Evolutionary conservation across 1,140 invertebrate genomes (phyloP), one percentile per base, ranked within the genome.

Genomic region (Musca vetustissima): DNA sequence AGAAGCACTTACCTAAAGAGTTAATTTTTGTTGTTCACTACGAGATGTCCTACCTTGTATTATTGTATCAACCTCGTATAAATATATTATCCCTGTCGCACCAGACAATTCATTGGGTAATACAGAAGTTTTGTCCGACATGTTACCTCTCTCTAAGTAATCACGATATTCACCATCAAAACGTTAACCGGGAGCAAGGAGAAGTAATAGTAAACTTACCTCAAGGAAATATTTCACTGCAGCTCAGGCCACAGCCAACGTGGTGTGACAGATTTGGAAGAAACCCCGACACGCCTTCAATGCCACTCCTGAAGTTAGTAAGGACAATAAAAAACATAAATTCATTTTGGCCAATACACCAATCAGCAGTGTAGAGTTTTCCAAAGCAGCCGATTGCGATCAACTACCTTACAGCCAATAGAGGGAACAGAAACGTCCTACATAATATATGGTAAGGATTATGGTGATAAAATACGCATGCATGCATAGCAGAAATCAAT

Each of bases 401-500:
- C 78, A 9, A 77, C 73, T 1, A 28, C 71, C 70, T 19, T 74
- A 73, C 21, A 76, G 74, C 65, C 65, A 15, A 66, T 24, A 53
- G 61, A 50, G 13, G 48, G 22, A 66, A 3, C 72, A 25, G 17
- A 13, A 52, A n/a, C 11, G 43, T 14, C 19, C 48, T n/a, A 64
- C 2, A 2, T 75, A 84, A 36, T 83, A 85, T 71, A 84, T 86
- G n/a, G n/a, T 9, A 84, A 85, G 67, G 84, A 85, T 78, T 85
- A 85, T 65, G 88, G 88, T 14, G 87, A 89, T 90, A 52, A 88
- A 89, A 78, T 86, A 89, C 72, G 88, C 88, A 15, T 85, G 85
- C 66, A 90, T 90, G 88, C 86, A 86, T 64, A 66, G 88, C 90
- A 75, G 94, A 96, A 85, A 94, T 96, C 64, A 94, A 95, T 82